Base-by-base conservation (phyloP, 1,140 invertebrate genomes). In the Drosophila equinoxialis region DNA sequence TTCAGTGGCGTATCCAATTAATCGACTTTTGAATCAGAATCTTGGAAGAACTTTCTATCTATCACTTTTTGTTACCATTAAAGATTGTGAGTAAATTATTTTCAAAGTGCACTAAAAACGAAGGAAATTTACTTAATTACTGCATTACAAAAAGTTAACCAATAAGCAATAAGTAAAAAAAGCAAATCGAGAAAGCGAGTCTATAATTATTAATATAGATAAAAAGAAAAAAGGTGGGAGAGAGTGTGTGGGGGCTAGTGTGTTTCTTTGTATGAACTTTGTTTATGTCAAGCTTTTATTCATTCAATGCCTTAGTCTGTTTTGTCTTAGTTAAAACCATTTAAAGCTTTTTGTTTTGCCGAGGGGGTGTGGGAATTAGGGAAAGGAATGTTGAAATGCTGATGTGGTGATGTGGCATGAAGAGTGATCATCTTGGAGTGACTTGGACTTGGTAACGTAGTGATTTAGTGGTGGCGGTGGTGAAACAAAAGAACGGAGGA, bases 281-380 rank as follows among this genome's bases (percentile, higher is more conserved):
- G 48, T 64, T 45, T 68, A 76, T 69, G 41, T 62, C 55, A 77
- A 77, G 74, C 74, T 76, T 11, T 30, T 45, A 13, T 77, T 45
- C 74, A 77, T 77, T 77, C 74, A 77, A 69, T 71, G 74, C 74
- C 45, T 51, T 65, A 70, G 74, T 61, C 30, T 81, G 74, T 57
- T 65, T 51, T 73, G 66, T 68, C 65, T 74, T 51, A 65, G 51
- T 58, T 11, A 69, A 81, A 86, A 78, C 75, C 70, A 85, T 85
- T 67, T 70, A 86, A 85, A 81, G 81, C 82, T 71, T 41, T 61
- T 77, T 26, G 58, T 23, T 35, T 23, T 14, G 39, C 42, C 26
- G 30, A n/a, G 39, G 20, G 37, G 35, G n/a, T n/a, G n/a, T n/a
- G 10, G 35, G 35, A 30, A 5, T 30, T 6, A 0, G 2, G 30